Evolutionary conservation across 2,797 vertebrate species (phyloP).

Genomic region (Sebastes matsubarae): DNA sequence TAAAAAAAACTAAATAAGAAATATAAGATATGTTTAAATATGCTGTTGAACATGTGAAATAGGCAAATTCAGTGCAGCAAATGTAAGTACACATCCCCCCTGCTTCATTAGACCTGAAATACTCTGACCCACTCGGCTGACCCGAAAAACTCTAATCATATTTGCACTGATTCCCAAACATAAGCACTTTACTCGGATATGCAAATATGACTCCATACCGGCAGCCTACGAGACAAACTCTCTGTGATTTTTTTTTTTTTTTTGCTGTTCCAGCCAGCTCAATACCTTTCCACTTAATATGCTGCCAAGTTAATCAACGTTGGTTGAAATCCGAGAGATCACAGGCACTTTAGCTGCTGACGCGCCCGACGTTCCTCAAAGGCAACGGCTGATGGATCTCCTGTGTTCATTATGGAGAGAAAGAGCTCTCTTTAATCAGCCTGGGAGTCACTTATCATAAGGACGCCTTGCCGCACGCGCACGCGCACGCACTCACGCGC

Average conservation of each 20-base stretch:
- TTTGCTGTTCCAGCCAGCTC: slow-evolving; percentile 54
- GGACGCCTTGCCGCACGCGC: slow-evolving; percentile 51
- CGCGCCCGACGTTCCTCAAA: slow-evolving; percentile 76
- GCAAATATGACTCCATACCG: slow-evolving; percentile 64
- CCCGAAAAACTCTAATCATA: slow-evolving; percentile 67
- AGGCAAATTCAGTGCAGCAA: slow-evolving; percentile 13
- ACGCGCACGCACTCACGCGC: slow-evolving; percentile 15
- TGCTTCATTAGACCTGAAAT: slow-evolving; percentile 53
- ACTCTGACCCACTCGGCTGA: slow-evolving; percentile 57
- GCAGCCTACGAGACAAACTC: slow-evolving; percentile 64
- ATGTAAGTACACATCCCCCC: slow-evolving; percentile 27
- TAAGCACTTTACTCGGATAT: slow-evolving; percentile 68
- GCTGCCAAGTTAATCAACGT: slow-evolving; percentile 81
- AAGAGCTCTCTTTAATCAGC: slow-evolving; percentile 82
- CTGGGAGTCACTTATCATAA: slow-evolving; percentile 79
- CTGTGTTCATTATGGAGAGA: slow-evolving; percentile 79
- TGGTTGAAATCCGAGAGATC: slow-evolving; percentile 79
- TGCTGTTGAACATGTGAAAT: slow-evolving; percentile 17
- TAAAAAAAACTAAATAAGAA: background rate
- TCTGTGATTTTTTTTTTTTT: slow-evolving; percentile 51
- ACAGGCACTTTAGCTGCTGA: slow-evolving; percentile 80
- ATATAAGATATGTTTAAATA: slow-evolving; percentile 3
- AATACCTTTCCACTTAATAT: slow-evolving; percentile 80
- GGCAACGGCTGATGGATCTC: slow-evolving; percentile 79
- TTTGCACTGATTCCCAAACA: slow-evolving; percentile 61